Conservation (phyloP, 2,113 vertebrate species). For the Pionites leucogaster region DNA sequence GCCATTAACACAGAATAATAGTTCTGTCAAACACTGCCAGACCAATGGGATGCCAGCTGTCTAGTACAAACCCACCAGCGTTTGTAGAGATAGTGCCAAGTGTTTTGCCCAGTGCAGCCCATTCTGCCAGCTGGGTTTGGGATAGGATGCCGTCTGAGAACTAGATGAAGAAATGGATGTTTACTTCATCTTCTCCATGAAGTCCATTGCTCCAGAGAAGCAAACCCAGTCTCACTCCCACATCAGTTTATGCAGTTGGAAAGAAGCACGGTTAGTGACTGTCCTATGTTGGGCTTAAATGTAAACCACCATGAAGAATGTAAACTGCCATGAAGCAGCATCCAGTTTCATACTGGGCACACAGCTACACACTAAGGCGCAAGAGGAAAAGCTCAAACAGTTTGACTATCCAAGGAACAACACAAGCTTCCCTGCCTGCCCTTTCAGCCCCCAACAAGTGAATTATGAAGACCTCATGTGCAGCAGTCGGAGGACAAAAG, state of each 20-base stretch:
- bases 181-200: not conserved
- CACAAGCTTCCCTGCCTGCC: not conserved
- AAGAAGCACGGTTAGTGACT: rapidly evolving
- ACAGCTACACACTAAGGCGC: not conserved
- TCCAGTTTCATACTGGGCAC: not conserved
- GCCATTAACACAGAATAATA: not conserved
- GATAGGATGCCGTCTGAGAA: not conserved
- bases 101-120: not conserved
- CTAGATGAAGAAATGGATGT: not conserved
- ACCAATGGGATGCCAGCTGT: not conserved
- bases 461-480: rapidly evolving
- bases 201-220: not conserved
- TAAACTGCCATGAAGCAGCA: not conserved
- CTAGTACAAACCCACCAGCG: not conserved
- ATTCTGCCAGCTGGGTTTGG: not conserved
- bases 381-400: not conserved
- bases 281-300: not conserved
- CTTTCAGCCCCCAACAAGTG: not conserved
- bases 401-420: not conserved
- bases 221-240: not conserved
- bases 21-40: not conserved
- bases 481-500: not conserved
- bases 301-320: not conserved
- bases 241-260: not conserved
- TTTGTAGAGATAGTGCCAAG: not conserved